A percentile compares a stretch with the other conserved stretches of the same genome.
phyloP scores from a whole-genome alignment of 1,140 invertebrate species.

The Pseudomyrmex concolor region DNA sequence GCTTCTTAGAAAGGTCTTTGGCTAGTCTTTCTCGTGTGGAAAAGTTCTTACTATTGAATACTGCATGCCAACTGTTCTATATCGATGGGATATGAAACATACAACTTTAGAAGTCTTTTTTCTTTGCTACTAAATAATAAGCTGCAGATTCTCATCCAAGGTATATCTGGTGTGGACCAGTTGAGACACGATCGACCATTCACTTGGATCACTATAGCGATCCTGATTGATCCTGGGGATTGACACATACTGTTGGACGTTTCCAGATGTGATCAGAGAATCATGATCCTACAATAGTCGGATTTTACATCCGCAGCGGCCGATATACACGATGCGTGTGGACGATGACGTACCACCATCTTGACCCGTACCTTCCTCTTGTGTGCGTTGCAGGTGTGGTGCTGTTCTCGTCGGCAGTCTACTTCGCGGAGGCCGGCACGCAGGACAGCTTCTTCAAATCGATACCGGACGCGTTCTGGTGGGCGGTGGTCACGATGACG shows the following conservation, averaged over 20 bases:
- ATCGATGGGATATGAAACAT: not conserved
- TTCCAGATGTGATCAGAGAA: constrained; percentile 28
- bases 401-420: constrained; percentile 99
- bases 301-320: constrained; percentile 34
- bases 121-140: not conserved
- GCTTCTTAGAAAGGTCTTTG: not conserved
- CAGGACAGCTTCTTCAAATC: constrained; percentile 99
- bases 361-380: constrained; percentile 73
- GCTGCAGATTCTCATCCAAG: not conserved
- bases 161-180: constrained; percentile 19
- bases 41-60: not conserved
- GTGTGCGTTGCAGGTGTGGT: constrained; percentile 95
- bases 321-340: constrained; percentile 55
- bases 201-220: not conserved
- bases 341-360: constrained; percentile 63
- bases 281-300: constrained; percentile 31
- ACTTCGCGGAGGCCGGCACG: constrained; percentile 99
- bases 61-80: not conserved
- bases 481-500: constrained; percentile 99
- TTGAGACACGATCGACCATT: not conserved
- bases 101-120: not conserved
- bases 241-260: not conserved
- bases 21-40: not conserved
- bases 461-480: constrained; percentile 99
- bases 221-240: constrained; percentile 1